A percentile compares a stretch with the other conserved stretches of the same genome.
phyloP scores from a whole-genome alignment of 2,113 vertebrate genomes.

The Australoheros scitulus region DNA sequence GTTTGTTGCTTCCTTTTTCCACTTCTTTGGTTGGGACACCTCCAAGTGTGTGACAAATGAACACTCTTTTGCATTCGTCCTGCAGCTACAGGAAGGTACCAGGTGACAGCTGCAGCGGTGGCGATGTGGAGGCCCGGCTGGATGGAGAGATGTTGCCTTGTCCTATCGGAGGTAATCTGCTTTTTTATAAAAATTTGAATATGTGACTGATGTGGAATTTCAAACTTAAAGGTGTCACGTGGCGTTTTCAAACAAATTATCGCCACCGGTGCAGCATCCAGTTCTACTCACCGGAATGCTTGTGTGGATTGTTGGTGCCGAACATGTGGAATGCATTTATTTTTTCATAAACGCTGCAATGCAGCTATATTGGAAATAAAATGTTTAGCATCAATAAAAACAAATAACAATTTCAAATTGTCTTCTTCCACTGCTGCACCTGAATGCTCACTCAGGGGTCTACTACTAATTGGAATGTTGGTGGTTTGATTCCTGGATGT shows the following conservation, averaged over 20 bases:
- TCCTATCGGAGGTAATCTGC: conserved; percentile 88
- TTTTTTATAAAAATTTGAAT: neutral
- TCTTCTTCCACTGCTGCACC: no score
- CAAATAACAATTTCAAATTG: no score
- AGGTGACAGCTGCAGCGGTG: conserved; percentile 93
- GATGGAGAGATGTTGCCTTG: conserved; percentile 93
- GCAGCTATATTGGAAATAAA: no score
- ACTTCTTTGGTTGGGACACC: conserved; percentile 26
- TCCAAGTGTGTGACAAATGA: conserved; percentile 33
- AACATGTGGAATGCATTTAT: no score
- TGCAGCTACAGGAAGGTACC: conserved; percentile 95
- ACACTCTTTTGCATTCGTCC: neutral
- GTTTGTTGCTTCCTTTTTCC: neutral
- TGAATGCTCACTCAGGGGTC: no score
- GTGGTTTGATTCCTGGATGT: no score
- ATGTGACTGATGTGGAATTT: neutral
- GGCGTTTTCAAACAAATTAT: neutral
- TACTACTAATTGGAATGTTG: no score
- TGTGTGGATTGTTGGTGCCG: no score
- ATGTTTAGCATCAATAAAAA: no score
- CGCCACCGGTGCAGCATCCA: no score
- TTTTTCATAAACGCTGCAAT: no score
- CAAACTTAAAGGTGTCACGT: neutral
- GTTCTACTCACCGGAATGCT: neutral
- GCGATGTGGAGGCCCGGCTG: conserved; percentile 90